A percentile compares a stretch with the other conserved stretches of the same genome.
Evolutionary conservation across 2,888 invertebrate genomes (phyloP).

Genomic region (Scaeva pyrastri): DNA sequence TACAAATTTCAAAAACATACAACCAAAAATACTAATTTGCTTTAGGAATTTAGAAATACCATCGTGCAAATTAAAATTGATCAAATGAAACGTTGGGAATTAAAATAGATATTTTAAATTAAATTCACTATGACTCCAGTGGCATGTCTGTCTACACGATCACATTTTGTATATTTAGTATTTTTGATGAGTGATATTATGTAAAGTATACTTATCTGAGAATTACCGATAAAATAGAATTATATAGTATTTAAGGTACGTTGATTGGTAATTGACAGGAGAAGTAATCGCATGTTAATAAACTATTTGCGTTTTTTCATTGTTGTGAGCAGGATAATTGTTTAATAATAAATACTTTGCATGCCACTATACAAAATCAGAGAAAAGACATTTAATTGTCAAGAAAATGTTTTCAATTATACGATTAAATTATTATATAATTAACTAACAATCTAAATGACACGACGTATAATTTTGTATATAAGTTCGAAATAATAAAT

Average conservation of each 20-base stretch:
- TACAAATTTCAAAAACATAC: not conserved
- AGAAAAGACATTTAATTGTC: conserved; percentile 31
- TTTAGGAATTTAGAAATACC: not conserved
- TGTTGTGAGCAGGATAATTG: conserved; percentile 56
- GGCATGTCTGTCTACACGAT: conserved; percentile 40
- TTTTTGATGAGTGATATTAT: conserved; percentile 45
- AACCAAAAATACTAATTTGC: not conserved
- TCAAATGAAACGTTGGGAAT: conserved; percentile 3
- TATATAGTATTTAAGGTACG: conserved; percentile 3
- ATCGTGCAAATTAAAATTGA: not conserved
- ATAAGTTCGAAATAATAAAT: not conserved
- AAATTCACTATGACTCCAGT: not conserved
- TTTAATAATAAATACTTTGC: conserved; percentile 44
- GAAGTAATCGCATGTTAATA: conserved; percentile 63
- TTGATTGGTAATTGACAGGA: conserved; percentile 54
- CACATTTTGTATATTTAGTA: not conserved
- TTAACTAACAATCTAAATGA: conserved; percentile 8
- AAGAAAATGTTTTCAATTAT: conserved; percentile 33
- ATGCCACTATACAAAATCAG: conserved; percentile 27
- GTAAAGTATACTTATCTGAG: no score
- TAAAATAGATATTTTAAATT: not conserved
- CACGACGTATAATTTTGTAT: not conserved
- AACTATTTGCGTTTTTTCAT: conserved; percentile 29
- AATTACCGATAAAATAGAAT: conserved; percentile 33
- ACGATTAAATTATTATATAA: conserved; percentile 26